Evolutionary conservation across 2,113 vertebrate species (phyloP).

Genomic region (Pipra filicauda): DNA sequence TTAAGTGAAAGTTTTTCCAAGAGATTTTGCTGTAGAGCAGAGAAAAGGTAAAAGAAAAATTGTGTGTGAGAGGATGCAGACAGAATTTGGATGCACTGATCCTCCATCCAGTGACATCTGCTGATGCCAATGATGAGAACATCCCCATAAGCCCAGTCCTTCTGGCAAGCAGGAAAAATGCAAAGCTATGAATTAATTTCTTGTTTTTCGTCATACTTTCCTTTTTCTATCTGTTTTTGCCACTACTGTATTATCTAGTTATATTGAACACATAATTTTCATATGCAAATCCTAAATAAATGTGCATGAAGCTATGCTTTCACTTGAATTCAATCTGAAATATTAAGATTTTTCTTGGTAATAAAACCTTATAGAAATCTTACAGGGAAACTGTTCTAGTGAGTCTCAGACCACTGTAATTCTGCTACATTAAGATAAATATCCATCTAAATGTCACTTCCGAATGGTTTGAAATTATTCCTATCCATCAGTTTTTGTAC

Average conservation of each 20-base stretch:
- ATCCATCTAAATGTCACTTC: constrained; percentile 9
- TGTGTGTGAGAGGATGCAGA: accelerated
- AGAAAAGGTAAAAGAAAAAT: background rate
- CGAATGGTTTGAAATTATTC: background rate
- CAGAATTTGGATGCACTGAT: background rate
- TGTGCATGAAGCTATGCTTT: background rate
- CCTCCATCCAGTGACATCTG: no score
- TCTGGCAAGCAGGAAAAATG: background rate
- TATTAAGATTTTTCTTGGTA: background rate
- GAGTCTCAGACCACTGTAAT: background rate
- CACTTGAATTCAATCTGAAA: background rate
- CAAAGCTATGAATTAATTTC: background rate
- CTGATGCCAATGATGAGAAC: background rate
- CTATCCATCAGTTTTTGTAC: background rate
- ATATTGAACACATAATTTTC: background rate
- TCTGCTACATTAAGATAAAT: constrained; percentile 19
- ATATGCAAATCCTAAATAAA: background rate
- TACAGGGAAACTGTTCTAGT: background rate
- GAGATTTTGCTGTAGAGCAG: background rate
- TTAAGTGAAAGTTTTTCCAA: background rate
- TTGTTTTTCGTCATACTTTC: background rate
- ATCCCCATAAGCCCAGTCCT: background rate
- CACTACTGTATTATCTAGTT: background rate
- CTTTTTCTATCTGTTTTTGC: background rate
- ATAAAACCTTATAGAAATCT: background rate